phyloP scores from a whole-genome alignment of 2,888 invertebrate species.

The Drepanosiphum platanoidis region DNA sequence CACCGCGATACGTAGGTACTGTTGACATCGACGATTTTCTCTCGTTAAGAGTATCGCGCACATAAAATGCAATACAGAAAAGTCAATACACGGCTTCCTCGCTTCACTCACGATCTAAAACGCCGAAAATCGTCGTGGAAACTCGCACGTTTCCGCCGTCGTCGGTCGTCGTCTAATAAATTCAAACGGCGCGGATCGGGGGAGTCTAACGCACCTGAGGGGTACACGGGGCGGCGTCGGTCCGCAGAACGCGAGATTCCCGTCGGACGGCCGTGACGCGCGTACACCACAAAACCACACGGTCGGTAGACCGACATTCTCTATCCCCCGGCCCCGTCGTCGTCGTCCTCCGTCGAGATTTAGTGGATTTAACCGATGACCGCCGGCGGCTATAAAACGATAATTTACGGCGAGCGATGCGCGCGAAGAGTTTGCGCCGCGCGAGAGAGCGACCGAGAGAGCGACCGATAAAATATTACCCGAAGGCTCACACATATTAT shows the following conservation, averaged over 20 bases:
- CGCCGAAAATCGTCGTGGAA: too few species aligned
- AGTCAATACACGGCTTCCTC: too few species aligned
- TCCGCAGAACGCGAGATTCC: not conserved
- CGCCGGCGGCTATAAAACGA: not conserved
- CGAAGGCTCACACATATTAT: not conserved
- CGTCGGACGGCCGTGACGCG: not conserved
- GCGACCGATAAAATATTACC: not conserved
- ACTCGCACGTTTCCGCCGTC: too few species aligned
- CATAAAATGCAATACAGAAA: too few species aligned
- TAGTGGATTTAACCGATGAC: not conserved
- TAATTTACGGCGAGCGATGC: not conserved
- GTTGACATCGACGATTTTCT: too few species aligned
- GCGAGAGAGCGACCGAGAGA: not conserved
- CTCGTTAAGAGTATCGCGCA: too few species aligned
- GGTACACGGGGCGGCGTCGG: not conserved
- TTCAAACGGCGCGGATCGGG: too few species aligned
- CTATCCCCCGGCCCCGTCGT: too few species aligned
- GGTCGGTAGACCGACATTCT: not conserved
- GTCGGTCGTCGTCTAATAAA: too few species aligned
- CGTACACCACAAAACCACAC: not conserved
- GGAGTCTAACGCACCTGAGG: too few species aligned
- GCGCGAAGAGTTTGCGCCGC: not conserved
- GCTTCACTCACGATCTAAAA: too few species aligned
- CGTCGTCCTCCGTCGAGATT: not conserved
- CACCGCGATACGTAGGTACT: too few species aligned